A percentile compares a stretch with the other conserved stretches of the same genome.
Conservation (phyloP, 92 coral and sea anemone species). For the Porites lobata region DNA sequence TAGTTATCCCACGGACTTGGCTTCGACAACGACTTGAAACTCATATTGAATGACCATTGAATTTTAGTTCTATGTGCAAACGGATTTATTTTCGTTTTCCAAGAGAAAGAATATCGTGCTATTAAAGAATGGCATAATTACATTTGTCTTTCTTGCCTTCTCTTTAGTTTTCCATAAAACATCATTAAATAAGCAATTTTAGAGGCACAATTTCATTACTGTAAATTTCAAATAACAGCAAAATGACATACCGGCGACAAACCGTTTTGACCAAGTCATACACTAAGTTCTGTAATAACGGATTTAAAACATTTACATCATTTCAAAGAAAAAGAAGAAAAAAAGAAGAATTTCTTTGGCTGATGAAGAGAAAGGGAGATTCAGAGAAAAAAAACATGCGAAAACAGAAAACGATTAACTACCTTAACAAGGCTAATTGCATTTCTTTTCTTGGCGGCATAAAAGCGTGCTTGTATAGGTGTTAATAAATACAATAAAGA, state of each 20-base stretch:
- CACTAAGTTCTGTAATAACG: background rate
- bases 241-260: background rate
- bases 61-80: background rate
- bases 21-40: too few species aligned
- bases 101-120: background rate
- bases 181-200: background rate
- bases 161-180: background rate
- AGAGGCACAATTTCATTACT: background rate
- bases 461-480: slow-evolving; percentile 21
- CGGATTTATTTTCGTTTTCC: background rate
- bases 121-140: background rate
- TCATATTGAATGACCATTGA: background rate
- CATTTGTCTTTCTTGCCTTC: background rate
- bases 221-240: background rate
- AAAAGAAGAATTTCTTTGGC: background rate
- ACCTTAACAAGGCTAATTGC: slow-evolving; percentile 13
- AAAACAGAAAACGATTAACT: background rate
- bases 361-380: background rate
- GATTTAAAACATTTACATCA: too few species aligned
- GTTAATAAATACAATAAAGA: slow-evolving; percentile 21
- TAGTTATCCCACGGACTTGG: background rate
- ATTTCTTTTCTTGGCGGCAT: slow-evolving; percentile 29
- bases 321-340: too few species aligned
- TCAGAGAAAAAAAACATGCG: background rate
- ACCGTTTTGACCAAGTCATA: background rate